Base-by-base conservation (phyloP, 2,888 invertebrate genomes). In the Myopa testacea region DNA sequence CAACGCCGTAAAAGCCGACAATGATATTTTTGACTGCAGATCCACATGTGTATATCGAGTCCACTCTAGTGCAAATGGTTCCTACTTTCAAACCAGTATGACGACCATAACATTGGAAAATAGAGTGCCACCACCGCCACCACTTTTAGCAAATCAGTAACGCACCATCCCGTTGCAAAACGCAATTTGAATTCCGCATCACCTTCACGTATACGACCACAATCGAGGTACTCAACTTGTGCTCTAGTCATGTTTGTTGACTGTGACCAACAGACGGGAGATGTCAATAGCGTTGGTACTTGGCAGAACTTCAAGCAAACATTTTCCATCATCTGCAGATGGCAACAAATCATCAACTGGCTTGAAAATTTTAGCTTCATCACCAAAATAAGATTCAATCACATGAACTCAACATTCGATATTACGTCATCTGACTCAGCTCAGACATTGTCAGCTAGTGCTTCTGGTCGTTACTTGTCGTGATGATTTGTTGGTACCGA, bases 161-260 rank as follows among this genome's bases (percentile, higher is more conserved):
- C 1, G 4, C 77, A 81, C 8, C 86, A 87, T 82, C 85, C 86
- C 1, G 86, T 87, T 63, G 83, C 86, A 50, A 87, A 87, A 75
- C 82, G 87, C 7, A 86, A 86, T 52, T 58, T 87, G 68, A 86
- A 78, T 81, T 83, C 85, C 0, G 82, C 80, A 62, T 80, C 83
- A 19, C 75, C 79, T 14, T 81, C 87, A n/a, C 86, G 87, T 14
- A 84, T 84, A 77, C 86, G 89, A 87, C 92, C 92, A 80, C 91
- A 92, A 86, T 91, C 92, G 84, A 92, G 92, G 78, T 92, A 94
- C 89, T 94, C 94, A 81, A 95, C 94, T 76, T 92, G 95, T 88
- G 94, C 94, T 83, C 91, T 95, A 84, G 92, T 94, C 84, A 26
- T 26, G 26, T 95, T 95, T 87, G 94, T 94, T 88, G 94, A 95